A percentile compares a stretch with the other conserved stretches of the same genome.
Conservation (phyloP, 2,797 vertebrate genomes). For the Anomalospiza imberbis region DNA sequence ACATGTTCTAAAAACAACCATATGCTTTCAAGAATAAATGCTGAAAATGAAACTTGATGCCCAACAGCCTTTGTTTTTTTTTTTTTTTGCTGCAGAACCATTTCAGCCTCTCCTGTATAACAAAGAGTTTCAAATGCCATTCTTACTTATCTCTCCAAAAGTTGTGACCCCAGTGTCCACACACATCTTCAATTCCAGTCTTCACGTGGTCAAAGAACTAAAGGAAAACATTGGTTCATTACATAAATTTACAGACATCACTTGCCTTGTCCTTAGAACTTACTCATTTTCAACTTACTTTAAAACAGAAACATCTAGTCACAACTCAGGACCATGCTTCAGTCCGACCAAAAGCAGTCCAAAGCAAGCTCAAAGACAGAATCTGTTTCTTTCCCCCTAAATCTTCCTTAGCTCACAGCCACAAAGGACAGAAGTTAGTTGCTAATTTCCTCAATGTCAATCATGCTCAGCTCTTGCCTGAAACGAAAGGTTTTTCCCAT, state of each 20-base stretch:
- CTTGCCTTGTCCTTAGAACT: not conserved
- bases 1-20: conserved; percentile 37
- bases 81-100: not conserved
- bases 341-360: not conserved
- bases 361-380: not conserved
- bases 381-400: not conserved
- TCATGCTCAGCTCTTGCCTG: not conserved
- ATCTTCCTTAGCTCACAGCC: not conserved
- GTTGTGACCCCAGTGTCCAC: conserved; percentile 97
- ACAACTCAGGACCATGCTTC: not conserved
- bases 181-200: conserved; percentile 93
- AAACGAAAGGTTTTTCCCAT: not conserved
- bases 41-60: conserved; percentile 16
- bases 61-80: not conserved
- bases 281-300: not conserved
- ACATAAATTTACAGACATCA: not conserved
- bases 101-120: not conserved
- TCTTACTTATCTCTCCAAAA: conserved; percentile 98
- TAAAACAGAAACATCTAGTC: not conserved
- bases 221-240: conserved; percentile 6
- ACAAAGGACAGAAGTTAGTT: not conserved
- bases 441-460: not conserved
- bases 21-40: not conserved
- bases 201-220: conserved; percentile 95
- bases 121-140: not conserved